Evolutionary conservation across 2,797 vertebrate genomes (phyloP).

Genomic region (Manis javanica): DNA sequence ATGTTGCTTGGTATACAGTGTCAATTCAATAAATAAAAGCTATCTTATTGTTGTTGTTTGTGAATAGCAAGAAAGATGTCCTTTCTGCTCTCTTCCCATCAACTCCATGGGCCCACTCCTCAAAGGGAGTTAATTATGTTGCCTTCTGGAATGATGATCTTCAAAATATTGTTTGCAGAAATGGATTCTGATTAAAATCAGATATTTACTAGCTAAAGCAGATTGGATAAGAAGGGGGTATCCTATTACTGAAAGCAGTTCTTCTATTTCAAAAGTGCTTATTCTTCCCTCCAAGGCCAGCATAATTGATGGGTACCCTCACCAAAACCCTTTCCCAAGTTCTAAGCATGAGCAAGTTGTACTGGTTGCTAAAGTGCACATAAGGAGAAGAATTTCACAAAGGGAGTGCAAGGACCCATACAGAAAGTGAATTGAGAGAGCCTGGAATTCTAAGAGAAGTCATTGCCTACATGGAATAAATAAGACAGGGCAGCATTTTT

Average conservation of each 20-base stretch:
- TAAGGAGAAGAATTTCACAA: neutral
- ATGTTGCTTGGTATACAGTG: neutral
- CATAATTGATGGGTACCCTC: neutral
- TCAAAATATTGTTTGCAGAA: conserved; percentile 46
- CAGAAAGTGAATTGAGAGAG: neutral
- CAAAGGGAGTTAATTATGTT: neutral
- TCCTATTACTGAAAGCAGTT: neutral
- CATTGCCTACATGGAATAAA: neutral
- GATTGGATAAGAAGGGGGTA: neutral
- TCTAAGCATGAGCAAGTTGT: neutral
- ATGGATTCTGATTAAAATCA: neutral
- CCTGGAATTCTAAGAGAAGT: neutral
- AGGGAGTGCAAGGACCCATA: neutral
- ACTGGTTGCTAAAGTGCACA: neutral
- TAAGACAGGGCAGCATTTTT: neutral
- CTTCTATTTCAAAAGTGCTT: neutral
- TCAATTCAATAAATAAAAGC: neutral
- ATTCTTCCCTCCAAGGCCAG: neutral
- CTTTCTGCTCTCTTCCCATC: neutral
- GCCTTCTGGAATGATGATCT: neutral
- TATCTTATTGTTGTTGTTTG: neutral
- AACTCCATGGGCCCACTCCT: neutral
- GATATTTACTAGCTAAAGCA: neutral
- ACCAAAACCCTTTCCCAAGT: neutral
- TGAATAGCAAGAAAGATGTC: neutral